Evolutionary conservation across 2,888 invertebrate genomes (phyloP), one percentile per base, ranked within the genome.

Genomic region (Andrena bucephala): DNA sequence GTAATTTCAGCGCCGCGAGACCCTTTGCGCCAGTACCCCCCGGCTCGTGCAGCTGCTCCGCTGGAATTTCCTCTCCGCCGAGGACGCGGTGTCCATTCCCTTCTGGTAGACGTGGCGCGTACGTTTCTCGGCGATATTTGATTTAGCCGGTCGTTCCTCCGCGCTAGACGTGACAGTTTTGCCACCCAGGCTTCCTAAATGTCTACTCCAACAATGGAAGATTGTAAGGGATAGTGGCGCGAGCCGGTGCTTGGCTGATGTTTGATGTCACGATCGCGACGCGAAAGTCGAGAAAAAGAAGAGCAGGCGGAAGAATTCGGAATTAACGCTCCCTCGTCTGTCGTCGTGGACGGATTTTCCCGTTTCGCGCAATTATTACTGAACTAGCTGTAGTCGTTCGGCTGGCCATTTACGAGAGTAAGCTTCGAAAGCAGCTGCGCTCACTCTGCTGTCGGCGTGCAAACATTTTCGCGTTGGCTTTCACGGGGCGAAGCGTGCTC

Each of bases 331-430:
- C 66, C 29, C 24, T 3, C 2, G 24, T 16, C 24, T 24, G 20
- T 68, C 7, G 42, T 59, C 68, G 10, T 16, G 13, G 42, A 3
- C 42, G 68, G 7, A 20, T 76, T 76, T 33, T 29, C 60, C 24
- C 24, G 77, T 77, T 24, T 65, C n/a, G n/a, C 8, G 77, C 60
- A 33, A 80, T 80, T 80, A 60, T 80, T 20, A 29, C 29, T 59
- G 33, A 24, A 16, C 42, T 42, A 0, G 42, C 42, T 42, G 42
- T 2, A 24, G 13, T 42, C 42, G 27, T 76, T 70, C 75, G n/a
- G 63, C 7, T 36, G 24, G 27, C 8, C 57, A 27, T 76, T 76
- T 76, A 60, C 66, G 36, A 60, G 77, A 29, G 6, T 1, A 42
- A 77, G 60, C 62, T 77, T 52, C 66, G 77, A 31, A 67, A 60